Base-by-base conservation (phyloP, 1,140 invertebrate species). In the Drosophila insularis region DNA sequence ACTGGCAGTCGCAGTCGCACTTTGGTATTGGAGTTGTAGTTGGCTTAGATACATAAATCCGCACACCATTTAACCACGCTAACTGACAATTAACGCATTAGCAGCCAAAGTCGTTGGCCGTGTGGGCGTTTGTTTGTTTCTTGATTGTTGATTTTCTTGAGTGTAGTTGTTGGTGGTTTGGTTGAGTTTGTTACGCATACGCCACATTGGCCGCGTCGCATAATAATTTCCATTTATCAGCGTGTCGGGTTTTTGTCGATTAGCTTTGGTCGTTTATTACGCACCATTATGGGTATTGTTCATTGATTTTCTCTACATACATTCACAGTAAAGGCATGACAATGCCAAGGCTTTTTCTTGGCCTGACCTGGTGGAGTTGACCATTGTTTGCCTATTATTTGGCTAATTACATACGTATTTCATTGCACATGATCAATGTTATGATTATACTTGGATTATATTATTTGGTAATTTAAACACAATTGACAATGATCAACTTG, bases 41-140 rank as follows among this genome's bases (percentile, higher is more conserved):
- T 61, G 39, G 21, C 53, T 76, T 70, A 76, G 66, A 66, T 59
- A 68, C 67, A 63, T 78, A 78, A 81, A 75, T 86, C 78, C 71
- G 74, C 68, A 70, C 63, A 76, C 74, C 81, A 81, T 85, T 85
- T 85, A 85, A 68, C 82, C 81, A 85, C 76, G 70, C 71, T 86
- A 85, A 85, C 78, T 66, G 82, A 87, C 81, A 81, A 81, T 86
- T 86, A 86, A 75, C 81, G 81, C 81, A 87, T 86, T 86, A 81
- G 82, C 80, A 50, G 17, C 8, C 17, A 35, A 55, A 64, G 65
- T 43, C 73, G 63, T 68, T 56, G 40, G 27, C 37, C 54, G 65
- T 76, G 73, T 76, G 66, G 73, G 78, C 67, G 68, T 74, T 27
- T 62, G 71, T 70, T 59, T 63, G 74, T 67, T 56, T 65, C 77